Percentiles rank a stretch among this genome's conserved stretches.
Evolutionary conservation across 2,797 vertebrate species (phyloP).

Genomic region (Acanthurus tractus): DNA sequence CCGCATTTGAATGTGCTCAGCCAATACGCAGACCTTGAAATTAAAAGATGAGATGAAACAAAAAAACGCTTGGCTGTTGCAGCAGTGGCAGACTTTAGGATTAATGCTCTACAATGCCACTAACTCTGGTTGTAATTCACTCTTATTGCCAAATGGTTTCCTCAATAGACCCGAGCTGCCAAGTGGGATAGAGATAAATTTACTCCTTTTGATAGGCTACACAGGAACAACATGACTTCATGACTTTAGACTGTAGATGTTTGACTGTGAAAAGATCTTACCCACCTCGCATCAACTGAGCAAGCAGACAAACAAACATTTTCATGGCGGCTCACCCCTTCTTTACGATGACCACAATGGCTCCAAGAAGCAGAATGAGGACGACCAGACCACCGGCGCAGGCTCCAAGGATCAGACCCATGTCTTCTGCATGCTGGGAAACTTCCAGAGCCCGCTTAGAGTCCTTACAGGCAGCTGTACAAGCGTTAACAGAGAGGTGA

Average conservation of each 20-base stretch:
- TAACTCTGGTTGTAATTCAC: conserved; percentile 75
- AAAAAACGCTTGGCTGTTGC: conserved; percentile 67
- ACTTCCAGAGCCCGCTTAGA: conserved; percentile 92
- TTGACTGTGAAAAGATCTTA: conserved; percentile 43
- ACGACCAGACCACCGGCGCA: conserved; percentile 93
- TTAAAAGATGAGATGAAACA: conserved; percentile 79
- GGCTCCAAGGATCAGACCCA: conserved; percentile 95
- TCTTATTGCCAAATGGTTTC: conserved; percentile 64
- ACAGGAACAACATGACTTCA: conserved; percentile 42
- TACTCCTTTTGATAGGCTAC: conserved; percentile 43
- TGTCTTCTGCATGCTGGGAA: conserved; percentile 94
- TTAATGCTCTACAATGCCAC: conserved; percentile 70
- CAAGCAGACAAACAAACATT: conserved; percentile 17
- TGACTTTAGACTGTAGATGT: conserved; percentile 4
- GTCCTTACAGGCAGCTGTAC: conserved; percentile 94
- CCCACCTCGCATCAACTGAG: background rate
- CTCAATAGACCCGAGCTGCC: conserved; percentile 68
- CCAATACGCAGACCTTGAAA: conserved; percentile 75
- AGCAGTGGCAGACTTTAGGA: conserved; percentile 57
- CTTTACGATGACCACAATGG: conserved; percentile 91
- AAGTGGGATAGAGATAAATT: conserved; percentile 67
- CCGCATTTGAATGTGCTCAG: conserved; percentile 68
- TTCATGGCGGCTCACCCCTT: conserved; percentile 89
- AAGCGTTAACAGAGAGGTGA: background rate
- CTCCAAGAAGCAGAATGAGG: conserved; percentile 93